Percentiles rank a stretch among this genome's conserved stretches.
These are phyloP conservation scores for Geopemphigus sp. DNA, from an alignment of 1,140 invertebrate genomes.

Conservation along the genomic window DNA sequence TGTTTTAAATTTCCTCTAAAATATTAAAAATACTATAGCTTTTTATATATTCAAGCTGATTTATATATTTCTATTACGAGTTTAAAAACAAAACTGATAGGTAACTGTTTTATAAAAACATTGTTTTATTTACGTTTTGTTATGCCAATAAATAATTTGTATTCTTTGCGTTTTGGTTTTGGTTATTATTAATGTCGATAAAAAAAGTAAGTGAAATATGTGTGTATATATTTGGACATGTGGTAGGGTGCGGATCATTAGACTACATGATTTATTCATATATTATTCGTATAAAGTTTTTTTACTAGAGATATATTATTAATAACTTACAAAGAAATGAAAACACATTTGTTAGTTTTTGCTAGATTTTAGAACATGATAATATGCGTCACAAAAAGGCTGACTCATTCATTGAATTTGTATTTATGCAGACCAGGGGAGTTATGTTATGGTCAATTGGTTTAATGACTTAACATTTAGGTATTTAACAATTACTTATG, in stretches of 20 bases:
- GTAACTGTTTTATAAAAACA: too few relatives aligned
- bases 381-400: slow-evolving; percentile 30
- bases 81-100: too few relatives aligned
- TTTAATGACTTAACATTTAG: slow-evolving; percentile 30
- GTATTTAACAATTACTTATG: slow-evolving; percentile 11
- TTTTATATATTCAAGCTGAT: too few relatives aligned
- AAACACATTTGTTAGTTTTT: slow-evolving; percentile 10
- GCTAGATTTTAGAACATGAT: slow-evolving; percentile 17
- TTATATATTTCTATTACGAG: too few relatives aligned
- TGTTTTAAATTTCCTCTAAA: background rate
- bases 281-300: background rate
- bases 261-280: background rate
- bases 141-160: too few relatives aligned
- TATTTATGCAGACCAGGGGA: background rate
- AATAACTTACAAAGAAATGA: background rate
- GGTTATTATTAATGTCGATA: background rate
- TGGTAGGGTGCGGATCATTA: background rate
- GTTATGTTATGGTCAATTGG: slow-evolving; percentile 23
- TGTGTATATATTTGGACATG: background rate
- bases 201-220: background rate
- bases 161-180: too few relatives aligned
- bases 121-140: too few relatives aligned
- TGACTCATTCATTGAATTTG: slow-evolving; percentile 37
- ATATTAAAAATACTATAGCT: background rate
- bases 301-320: slow-evolving; percentile 2